Evolutionary conservation across 2,888 invertebrate species (phyloP), one percentile per base, ranked within the genome.

Genomic region (Netelia virgata): DNA sequence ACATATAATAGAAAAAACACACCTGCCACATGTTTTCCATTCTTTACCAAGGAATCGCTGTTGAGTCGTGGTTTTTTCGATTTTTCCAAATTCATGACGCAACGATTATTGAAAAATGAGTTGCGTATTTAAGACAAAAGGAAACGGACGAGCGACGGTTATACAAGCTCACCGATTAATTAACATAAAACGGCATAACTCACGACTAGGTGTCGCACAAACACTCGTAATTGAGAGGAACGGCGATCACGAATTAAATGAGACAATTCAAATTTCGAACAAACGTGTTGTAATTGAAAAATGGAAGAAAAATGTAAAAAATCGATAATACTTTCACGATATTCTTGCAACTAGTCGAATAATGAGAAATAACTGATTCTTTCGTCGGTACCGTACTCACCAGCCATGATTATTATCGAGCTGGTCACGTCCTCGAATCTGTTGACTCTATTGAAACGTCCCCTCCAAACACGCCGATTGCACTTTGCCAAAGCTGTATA

Each of bases 331-430:
- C 6, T 53, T n/a, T 6, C 14, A 0, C 53, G 53, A n/a, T 14
- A 53, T 47, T 11, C 14, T 53, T 18, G 23, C 8, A 20, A n/a
- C 36, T 55, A n/a, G 55, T 53, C 9, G 16, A 55, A 70, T 63
- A 18, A 53, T 53, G 14, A 14, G 14, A 53, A 53, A 53, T n/a
- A 16, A 74, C 74, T 36, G 36, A 74, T 57, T 66, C 41, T 70
- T 72, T 82, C 63, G 81, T 72, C 36, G 41, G 28, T 59, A 83
- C 75, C 76, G 20, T 74, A 92, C 93, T 92, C 88, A 93, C 93
- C 92, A 92, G 93, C 93, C 93, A 93, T 93, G 91, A 90, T 92
- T 89, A 90, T 89, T 89, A 91, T 90, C 90, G 88, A 82, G 85
- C 84, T 83, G 92, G 93, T 93, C 93, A 93, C 93, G 93, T 93